These are phyloP conservation scores for Ceyx melanurus DNA, from an alignment of 2,113 vertebrate genomes.

Conservation along the genomic window DNA sequence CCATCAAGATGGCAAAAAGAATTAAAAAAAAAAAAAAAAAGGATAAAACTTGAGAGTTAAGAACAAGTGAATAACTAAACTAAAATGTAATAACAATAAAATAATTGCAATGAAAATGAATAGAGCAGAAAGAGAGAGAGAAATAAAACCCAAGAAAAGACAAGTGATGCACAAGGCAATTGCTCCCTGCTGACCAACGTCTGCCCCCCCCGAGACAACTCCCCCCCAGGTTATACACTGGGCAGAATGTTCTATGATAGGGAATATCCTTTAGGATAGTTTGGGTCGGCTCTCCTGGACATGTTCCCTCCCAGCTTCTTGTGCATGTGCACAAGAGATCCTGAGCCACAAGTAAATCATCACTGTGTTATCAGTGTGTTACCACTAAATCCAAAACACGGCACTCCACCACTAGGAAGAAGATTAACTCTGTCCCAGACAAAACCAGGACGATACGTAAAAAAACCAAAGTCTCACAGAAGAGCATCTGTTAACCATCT, in stretches of 20 bases:
- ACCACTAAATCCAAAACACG: background rate
- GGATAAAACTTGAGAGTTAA: background rate
- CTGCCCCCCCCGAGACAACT: background rate
- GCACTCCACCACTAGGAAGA: background rate
- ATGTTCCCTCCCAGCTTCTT: background rate
- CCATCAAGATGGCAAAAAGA: background rate
- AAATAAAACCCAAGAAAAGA: background rate
- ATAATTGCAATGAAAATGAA: background rate
- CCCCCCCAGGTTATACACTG: background rate
- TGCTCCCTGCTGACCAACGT: background rate
- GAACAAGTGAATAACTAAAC: background rate
- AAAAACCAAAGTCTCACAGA: background rate
- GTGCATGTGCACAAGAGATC: background rate
- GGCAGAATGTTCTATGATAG: background rate
- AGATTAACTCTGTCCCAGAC: background rate
- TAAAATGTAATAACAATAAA: background rate
- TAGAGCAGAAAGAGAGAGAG: background rate
- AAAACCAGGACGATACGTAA: background rate
- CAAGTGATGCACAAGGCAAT: background rate
- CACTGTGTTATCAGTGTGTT: background rate
- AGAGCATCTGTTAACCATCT: background rate
- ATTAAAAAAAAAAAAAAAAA: background rate
- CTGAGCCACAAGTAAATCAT: background rate
- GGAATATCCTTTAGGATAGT: background rate
- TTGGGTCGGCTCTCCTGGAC: background rate